phyloP scores from a whole-genome alignment of 2,888 invertebrate genomes.

The Orthonevra nobilis region DNA sequence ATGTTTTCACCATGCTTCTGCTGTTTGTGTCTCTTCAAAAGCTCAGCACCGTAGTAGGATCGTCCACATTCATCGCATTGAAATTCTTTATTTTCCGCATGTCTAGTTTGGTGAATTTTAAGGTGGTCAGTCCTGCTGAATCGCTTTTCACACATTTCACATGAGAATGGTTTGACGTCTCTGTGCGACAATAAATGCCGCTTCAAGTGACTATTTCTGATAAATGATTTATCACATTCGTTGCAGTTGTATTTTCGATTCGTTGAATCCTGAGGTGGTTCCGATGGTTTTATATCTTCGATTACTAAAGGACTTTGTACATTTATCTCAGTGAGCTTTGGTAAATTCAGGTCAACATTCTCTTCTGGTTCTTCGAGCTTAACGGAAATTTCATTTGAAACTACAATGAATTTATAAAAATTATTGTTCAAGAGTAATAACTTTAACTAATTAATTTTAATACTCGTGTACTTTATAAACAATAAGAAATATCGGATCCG shows the following conservation, averaged over 20 bases:
- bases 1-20: slow-evolving; percentile 73
- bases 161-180: slow-evolving; percentile 79
- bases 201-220: slow-evolving; percentile 76
- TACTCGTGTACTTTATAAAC: too few relatives aligned
- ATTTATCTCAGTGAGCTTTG: too few relatives aligned
- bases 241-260: slow-evolving; percentile 79
- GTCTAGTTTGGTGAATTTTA: slow-evolving; percentile 80
- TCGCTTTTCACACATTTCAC: slow-evolving; percentile 81
- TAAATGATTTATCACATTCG: slow-evolving; percentile 80
- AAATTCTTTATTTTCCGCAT: slow-evolving; percentile 79
- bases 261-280: slow-evolving; percentile 52
- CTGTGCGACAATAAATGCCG: slow-evolving; percentile 77
- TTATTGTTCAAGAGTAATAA: too few relatives aligned
- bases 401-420: too few relatives aligned
- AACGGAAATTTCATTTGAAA: not conserved
- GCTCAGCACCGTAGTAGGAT: slow-evolving; percentile 74
- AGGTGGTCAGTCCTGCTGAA: slow-evolving; percentile 81
- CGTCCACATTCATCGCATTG: slow-evolving; percentile 75
- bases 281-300: not conserved
- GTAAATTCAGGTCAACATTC: too few relatives aligned
- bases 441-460: too few relatives aligned
- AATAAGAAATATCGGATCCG: too few relatives aligned
- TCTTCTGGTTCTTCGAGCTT: not conserved
- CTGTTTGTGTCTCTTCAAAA: slow-evolving; percentile 75
- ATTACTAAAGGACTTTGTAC: too few relatives aligned